phyloP scores from a whole-genome alignment of 2,888 invertebrate genomes.

The Gymnocheta viridis region DNA sequence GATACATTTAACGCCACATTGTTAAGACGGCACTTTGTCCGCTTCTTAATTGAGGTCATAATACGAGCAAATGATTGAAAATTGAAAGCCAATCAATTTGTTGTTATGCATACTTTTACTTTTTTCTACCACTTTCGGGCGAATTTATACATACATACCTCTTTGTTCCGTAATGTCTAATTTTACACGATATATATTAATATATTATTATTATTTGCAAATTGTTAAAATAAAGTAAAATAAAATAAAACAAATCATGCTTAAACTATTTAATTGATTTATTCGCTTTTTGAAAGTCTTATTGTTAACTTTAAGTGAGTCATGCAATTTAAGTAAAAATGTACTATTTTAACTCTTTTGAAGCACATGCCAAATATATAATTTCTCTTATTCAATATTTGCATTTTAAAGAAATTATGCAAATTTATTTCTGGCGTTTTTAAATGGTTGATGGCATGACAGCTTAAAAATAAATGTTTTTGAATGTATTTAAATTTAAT shows the following conservation, averaged over 20 bases:
- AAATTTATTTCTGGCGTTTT: conserved; percentile 25
- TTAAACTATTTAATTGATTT: conserved; percentile 1
- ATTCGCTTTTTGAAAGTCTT: neutral
- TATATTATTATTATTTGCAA: conserved; percentile 11
- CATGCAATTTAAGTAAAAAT: conserved; percentile 10
- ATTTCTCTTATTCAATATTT: conserved; percentile 37
- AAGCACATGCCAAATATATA: conserved; percentile 24
- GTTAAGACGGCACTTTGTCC: neutral
- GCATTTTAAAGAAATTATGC: conserved; percentile 16
- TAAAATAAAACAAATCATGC: too few species aligned
- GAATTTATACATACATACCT: too few species aligned
- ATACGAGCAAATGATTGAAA: conserved; percentile 3
- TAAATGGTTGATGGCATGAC: neutral
- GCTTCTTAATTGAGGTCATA: conserved; percentile 47
- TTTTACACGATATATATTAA: neutral
- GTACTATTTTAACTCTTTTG: conserved; percentile 6
- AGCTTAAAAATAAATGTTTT: neutral
- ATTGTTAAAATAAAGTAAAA: conserved; percentile 3
- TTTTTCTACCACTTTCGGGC: neutral
- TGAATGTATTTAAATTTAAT: neutral
- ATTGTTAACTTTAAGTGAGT: conserved; percentile 7
- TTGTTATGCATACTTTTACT: conserved; percentile 53
- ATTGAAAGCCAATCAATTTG: conserved; percentile 15
- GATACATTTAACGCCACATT: neutral
- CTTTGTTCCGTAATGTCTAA: neutral